Conservation (phyloP, 2,113 vertebrate genomes). For the Cinclus mexicanus region DNA sequence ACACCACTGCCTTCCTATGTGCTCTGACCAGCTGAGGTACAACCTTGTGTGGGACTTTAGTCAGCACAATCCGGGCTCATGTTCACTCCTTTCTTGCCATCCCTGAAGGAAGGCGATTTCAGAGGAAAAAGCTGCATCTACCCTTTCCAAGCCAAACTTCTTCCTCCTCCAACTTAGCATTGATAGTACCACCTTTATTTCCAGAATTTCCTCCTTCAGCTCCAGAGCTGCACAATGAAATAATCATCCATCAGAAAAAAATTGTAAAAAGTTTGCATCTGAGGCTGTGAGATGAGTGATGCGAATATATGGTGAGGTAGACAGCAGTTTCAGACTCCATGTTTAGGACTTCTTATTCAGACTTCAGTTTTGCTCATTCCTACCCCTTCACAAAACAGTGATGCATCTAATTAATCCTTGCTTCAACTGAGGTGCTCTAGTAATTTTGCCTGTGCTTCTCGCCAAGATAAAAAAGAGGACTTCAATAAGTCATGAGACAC, state of each 20-base stretch:
- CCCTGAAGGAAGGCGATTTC: not conserved
- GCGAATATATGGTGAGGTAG: not conserved
- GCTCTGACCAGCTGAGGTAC: not conserved
- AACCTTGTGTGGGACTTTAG: not conserved
- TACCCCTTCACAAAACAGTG: not conserved
- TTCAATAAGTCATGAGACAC: not conserved
- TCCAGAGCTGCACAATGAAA: not conserved
- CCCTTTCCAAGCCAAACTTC: not conserved
- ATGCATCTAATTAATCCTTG: not conserved
- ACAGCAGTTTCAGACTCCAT: not conserved
- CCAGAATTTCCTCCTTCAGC: not conserved
- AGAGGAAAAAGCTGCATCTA: not conserved
- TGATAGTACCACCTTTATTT: not conserved
- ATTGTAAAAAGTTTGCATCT: not conserved
- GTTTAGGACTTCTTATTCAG: not conserved
- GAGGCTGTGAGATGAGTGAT: not conserved
- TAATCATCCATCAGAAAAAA: not conserved
- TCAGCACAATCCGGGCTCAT: not conserved
- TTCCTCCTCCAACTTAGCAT: not conserved
- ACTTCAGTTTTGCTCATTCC: not conserved
- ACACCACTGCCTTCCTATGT: not conserved
- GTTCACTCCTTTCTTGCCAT: not conserved
- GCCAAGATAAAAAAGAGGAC: not conserved
- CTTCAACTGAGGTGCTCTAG: not conserved
- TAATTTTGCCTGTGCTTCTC: not conserved